Conservation (phyloP, 64 coral and sea anemone genomes). For the Actinia equina region DNA sequence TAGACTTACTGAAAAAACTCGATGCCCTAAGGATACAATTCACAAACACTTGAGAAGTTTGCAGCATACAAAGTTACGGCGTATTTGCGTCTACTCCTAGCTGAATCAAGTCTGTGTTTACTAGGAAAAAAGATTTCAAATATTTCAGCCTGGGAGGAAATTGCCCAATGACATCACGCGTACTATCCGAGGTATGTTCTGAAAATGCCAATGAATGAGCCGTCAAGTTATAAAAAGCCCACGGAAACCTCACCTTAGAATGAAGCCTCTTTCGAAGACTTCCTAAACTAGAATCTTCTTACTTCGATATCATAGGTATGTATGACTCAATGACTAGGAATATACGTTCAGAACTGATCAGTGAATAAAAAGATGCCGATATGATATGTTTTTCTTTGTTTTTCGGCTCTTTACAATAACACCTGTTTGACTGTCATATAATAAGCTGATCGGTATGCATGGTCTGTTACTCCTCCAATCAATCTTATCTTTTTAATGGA, state of each 20-base stretch:
- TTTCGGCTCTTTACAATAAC: neutral
- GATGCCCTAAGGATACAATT: too few relatives aligned
- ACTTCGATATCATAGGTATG: neutral
- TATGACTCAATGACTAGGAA: neutral
- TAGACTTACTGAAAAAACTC: too few relatives aligned
- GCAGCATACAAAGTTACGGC: too few relatives aligned
- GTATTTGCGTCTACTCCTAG: too few relatives aligned
- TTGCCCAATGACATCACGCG: too few relatives aligned
- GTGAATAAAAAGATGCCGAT: slow-evolving; percentile 9
- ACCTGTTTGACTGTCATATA: neutral
- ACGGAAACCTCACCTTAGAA: neutral
- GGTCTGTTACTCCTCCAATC: neutral
- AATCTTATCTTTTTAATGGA: neutral
- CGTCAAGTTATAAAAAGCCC: neutral
- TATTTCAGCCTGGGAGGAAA: too few relatives aligned
- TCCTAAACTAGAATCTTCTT: neutral
- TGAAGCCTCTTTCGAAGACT: neutral
- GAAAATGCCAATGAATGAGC: too few relatives aligned
- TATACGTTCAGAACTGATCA: neutral
- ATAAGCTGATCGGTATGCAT: neutral
- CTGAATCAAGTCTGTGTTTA: neutral
- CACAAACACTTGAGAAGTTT: too few relatives aligned
- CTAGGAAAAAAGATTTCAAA: neutral
- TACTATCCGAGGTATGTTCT: too few relatives aligned
- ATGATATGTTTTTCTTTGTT: neutral